These are phyloP conservation scores for Ferrisia virgata DNA, from an alignment of 2,888 invertebrate species.

Conservation along the genomic window DNA sequence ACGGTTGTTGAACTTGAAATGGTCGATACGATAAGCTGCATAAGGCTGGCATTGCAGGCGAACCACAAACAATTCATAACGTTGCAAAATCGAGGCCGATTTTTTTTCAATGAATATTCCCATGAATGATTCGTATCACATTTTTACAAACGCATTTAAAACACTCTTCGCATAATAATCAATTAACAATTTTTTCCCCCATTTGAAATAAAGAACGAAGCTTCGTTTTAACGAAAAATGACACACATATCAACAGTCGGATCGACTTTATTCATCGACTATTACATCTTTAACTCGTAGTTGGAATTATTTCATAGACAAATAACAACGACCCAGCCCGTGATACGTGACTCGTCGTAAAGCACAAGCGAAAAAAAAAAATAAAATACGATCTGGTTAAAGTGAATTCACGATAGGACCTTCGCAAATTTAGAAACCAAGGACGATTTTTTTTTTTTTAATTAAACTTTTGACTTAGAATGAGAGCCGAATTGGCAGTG, in stretches of 20 bases:
- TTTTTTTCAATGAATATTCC: neutral
- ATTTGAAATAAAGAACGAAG: no score
- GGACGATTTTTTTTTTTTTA: conserved; percentile 7
- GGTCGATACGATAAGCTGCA: neutral
- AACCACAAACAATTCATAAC: neutral
- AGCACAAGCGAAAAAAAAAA: neutral
- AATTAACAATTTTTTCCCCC: neutral
- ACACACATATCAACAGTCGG: neutral
- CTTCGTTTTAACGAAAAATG: neutral
- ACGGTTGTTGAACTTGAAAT: conserved; percentile 5
- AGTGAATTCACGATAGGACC: neutral
- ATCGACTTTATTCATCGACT: neutral
- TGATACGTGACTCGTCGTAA: neutral
- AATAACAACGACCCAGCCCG: neutral
- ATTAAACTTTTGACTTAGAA: conserved; percentile 17
- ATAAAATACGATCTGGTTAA: neutral
- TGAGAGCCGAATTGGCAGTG: conserved; percentile 20
- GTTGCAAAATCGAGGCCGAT: neutral
- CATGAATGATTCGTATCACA: neutral
- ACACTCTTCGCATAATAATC: neutral
- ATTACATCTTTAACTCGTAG: neutral
- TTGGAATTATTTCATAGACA: neutral
- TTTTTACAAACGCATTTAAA: neutral
- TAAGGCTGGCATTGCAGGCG: neutral
- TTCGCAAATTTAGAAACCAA: neutral